Evolutionary conservation across 2,888 invertebrate species (phyloP).

Genomic region (Lasioglossum vierecki): DNA sequence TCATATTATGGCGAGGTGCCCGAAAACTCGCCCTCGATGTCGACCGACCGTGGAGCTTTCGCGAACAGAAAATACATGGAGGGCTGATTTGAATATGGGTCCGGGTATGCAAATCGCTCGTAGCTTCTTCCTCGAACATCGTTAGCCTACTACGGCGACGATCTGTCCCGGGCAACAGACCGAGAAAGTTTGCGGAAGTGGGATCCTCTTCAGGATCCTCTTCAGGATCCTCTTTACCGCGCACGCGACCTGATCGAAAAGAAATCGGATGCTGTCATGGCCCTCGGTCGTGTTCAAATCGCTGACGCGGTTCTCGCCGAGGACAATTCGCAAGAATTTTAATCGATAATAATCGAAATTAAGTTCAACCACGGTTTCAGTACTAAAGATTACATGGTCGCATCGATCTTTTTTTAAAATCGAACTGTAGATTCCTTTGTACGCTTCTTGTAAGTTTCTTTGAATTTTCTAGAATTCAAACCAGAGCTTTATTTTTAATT

Average conservation of each 20-base stretch:
- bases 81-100: conserved; percentile 44
- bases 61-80: conserved; percentile 73
- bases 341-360: too few species aligned
- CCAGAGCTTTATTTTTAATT: too few species aligned
- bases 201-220: neutral
- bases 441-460: too few species aligned
- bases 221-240: neutral
- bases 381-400: too few species aligned
- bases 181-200: neutral
- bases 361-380: too few species aligned
- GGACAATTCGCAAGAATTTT: too few species aligned
- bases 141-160: neutral
- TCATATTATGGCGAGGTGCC: conserved; percentile 73
- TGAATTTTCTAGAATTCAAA: too few species aligned
- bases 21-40: conserved; percentile 65
- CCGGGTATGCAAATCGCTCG: conserved; percentile 15
- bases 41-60: conserved; percentile 60
- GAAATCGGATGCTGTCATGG: too few species aligned
- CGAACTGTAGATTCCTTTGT: too few species aligned
- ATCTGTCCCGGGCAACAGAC: neutral
- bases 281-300: too few species aligned
- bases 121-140: neutral
- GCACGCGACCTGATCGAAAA: neutral
- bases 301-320: too few species aligned
- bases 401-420: too few species aligned